phyloP scores from a whole-genome alignment of 2,113 vertebrate genomes.

The Zosterops borbonicus region DNA sequence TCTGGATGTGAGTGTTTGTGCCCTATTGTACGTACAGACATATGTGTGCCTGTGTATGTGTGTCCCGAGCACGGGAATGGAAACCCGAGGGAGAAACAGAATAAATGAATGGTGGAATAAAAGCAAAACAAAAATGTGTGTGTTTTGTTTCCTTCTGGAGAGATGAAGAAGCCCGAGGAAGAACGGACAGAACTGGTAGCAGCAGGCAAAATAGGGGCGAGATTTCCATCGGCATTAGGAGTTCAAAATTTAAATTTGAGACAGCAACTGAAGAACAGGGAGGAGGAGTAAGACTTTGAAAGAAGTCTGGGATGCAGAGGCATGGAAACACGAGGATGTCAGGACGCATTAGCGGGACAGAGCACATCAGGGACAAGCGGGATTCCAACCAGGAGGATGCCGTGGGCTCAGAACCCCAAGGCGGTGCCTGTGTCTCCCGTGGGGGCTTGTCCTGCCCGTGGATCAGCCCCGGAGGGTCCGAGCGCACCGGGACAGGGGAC shows the following conservation, averaged over 20 bases:
- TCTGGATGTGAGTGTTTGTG: neutral
- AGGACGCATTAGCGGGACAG: neutral
- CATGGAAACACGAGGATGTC: neutral
- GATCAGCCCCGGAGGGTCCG: neutral
- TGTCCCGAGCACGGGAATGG: neutral
- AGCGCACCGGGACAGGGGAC: neutral
- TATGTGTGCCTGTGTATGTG: neutral
- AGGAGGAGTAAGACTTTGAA: fast-evolving
- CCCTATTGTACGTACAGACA: constrained; percentile 11
- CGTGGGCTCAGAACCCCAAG: fast-evolving
- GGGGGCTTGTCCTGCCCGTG: neutral
- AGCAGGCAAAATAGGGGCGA: neutral
- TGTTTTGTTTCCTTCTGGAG: neutral
- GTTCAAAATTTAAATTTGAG: neutral
- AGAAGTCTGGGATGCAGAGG: neutral
- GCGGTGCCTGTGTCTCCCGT: fast-evolving
- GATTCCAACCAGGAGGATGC: fast-evolving
- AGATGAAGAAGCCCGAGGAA: neutral
- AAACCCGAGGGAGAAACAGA: neutral
- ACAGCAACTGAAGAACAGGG: neutral
- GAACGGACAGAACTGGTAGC: neutral
- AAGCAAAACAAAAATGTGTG: neutral
- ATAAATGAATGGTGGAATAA: constrained; percentile 20
- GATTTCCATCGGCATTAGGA: neutral
- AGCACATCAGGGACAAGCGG: fast-evolving